These are phyloP conservation scores for Barypeithes pellucidus DNA, from an alignment of 2,888 invertebrate species.

Conservation along the genomic window DNA sequence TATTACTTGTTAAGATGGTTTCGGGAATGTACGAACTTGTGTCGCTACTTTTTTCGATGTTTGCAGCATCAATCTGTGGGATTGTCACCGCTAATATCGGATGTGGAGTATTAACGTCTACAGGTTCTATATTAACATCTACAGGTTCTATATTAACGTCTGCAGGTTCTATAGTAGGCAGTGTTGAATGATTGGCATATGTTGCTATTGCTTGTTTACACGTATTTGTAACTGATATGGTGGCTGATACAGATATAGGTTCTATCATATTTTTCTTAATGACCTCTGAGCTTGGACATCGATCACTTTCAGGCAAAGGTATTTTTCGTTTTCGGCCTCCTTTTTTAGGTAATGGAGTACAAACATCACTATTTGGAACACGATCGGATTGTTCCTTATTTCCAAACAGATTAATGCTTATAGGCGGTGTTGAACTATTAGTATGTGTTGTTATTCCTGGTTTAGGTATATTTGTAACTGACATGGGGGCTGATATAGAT, in stretches of 20 bases:
- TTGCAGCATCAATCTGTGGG: background rate
- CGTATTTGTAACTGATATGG: background rate
- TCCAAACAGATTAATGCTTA: too few relatives aligned
- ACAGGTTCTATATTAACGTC: too few relatives aligned
- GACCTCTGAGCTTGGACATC: background rate
- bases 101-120: background rate
- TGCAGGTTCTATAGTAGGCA: background rate
- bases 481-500: background rate
- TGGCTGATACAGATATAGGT: background rate
- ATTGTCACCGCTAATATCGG: background rate
- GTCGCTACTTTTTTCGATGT: background rate
- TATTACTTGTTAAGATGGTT: background rate
- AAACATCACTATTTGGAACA: too few relatives aligned
- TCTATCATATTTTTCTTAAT: background rate
- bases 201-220: background rate
- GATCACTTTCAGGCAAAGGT: background rate
- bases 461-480: too few relatives aligned
- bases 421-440: background rate
- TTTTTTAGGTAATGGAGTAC: background rate
- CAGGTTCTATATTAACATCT: too few relatives aligned
- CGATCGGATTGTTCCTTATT: too few relatives aligned
- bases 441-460: too few relatives aligned
- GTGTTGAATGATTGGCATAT: background rate
- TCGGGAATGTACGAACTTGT: background rate
- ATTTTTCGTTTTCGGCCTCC: conserved; percentile 4